Percentiles rank a stretch among this genome's conserved stretches.
Evolutionary conservation across 2,113 vertebrate species (phyloP).

Genomic region (Manacus vitellinus): DNA sequence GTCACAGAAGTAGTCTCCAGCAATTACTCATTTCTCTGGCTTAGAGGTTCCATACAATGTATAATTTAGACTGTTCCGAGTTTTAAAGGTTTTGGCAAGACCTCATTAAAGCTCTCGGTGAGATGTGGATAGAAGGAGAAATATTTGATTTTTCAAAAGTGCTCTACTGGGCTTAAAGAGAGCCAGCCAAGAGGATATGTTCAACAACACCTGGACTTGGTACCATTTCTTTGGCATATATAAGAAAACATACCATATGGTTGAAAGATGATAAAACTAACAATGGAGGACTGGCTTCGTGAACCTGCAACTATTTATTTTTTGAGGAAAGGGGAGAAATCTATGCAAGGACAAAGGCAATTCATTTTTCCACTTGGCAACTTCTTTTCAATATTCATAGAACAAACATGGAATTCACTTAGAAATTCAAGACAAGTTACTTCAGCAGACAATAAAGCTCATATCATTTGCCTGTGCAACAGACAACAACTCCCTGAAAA

Average conservation of each 20-base stretch:
- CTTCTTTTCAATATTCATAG: conserved; percentile 6
- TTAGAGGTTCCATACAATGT: neutral
- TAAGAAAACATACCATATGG: conserved; percentile 10
- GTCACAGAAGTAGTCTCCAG: conserved; percentile 11
- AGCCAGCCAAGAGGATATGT: neutral
- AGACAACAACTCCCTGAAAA: neutral
- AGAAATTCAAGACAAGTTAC: conserved; percentile 10
- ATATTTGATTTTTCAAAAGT: neutral
- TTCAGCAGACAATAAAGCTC: conserved; percentile 6
- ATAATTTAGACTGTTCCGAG: neutral
- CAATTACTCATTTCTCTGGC: conserved; percentile 50
- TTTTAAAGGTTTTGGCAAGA: conserved; percentile 54
- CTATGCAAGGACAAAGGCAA: neutral
- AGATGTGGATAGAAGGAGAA: neutral
- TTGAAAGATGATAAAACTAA: conserved; percentile 55
- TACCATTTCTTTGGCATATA: neutral
- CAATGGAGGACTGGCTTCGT: neutral
- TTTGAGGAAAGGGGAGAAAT: neutral
- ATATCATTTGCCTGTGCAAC: neutral
- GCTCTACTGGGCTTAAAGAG: neutral
- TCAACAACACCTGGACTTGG: neutral
- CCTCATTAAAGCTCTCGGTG: neutral
- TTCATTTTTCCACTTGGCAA: conserved; percentile 39
- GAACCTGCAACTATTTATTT: neutral
- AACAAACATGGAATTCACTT: conserved; percentile 10